Base-by-base conservation (phyloP, 2,888 invertebrate genomes). In the Galerucella nymphaeae region DNA sequence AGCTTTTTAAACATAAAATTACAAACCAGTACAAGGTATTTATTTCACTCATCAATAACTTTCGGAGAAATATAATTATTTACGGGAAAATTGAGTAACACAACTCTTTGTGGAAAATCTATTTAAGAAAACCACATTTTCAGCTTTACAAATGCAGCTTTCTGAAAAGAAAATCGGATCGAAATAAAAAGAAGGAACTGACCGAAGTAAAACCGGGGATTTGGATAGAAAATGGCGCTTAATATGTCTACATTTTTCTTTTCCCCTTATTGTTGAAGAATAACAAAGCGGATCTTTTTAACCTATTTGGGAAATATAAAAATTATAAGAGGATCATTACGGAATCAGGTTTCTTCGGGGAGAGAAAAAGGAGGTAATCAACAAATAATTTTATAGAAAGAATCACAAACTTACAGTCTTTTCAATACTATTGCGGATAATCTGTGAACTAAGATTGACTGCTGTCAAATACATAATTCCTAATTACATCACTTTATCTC, bases 171-270 rank as follows among this genome's bases (percentile, higher is more conserved):
- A 59, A 59, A 59, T 30, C 59, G 59, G 59, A 59, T 59, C 59
- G 30, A 59, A 59, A 59, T 59, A 59, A 30, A 59, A 59, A 38
- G 59, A 59, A 59, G 38, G 59, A 59, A 59, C 38, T 59, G 59
- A 38, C 30, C 38, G 38, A 30, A 38, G 59, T 30, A 9, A 59
- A 59, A 59, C 14, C 38, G 59, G 30, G 53, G 53, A 18, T 53
- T 53, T 53, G 45, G 45, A 45, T 45, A 45, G 45, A 14, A 45
- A 2, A 10, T 45, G 45, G 45, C 45, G 45, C 45, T 45, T 45
- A 45, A 45, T 45, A 45, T 45, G 4, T 13, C 45, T 45, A 4
- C 4, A 4, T 45, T 13, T 45, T 45, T 45, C 8, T 45, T 45
- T n/a, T 13, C 4, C 13, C 14, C 14, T 45, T 45, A 45, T 45